Evolutionary conservation across 2,888 invertebrate species (phyloP).

Genomic region (Cremastobaeus sp.): DNA sequence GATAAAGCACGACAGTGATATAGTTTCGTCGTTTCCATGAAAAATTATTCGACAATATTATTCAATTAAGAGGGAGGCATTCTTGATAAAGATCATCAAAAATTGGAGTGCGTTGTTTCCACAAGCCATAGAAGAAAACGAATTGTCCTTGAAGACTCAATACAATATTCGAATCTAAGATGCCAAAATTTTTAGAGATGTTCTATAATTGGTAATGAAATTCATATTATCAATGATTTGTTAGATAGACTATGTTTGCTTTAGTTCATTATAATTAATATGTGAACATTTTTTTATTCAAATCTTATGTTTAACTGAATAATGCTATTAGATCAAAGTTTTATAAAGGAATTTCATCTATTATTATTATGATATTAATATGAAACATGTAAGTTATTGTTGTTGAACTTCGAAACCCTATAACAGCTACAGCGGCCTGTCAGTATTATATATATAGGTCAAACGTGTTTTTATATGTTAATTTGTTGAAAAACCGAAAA

Average conservation of each 20-base stretch:
- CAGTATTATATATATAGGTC: no score
- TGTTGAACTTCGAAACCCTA: no score
- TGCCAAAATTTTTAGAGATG: constrained; percentile 36
- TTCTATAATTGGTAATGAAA: constrained; percentile 25
- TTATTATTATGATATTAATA: no score
- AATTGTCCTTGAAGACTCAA: not conserved
- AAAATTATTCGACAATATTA: constrained; percentile 52
- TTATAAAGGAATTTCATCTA: no score
- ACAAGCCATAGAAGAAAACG: not conserved
- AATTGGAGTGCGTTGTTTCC: constrained; percentile 19
- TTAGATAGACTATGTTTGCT: not conserved
- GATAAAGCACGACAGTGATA: constrained; percentile 56
- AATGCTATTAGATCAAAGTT: no score
- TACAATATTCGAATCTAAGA: constrained; percentile 4
- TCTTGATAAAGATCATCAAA: constrained; percentile 38
- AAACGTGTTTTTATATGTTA: no score
- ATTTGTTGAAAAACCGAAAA: no score
- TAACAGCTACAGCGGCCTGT: no score
- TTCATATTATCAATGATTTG: not conserved
- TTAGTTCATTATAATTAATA: no score
- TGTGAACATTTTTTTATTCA: no score
- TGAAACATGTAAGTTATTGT: no score
- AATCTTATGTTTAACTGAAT: no score
- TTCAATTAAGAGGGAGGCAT: constrained; percentile 33
- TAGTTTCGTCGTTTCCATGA: constrained; percentile 44